These are phyloP conservation scores for Rhinatrema bivittatum DNA, from an alignment of 2,797 vertebrate species.

Conservation along the genomic window DNA sequence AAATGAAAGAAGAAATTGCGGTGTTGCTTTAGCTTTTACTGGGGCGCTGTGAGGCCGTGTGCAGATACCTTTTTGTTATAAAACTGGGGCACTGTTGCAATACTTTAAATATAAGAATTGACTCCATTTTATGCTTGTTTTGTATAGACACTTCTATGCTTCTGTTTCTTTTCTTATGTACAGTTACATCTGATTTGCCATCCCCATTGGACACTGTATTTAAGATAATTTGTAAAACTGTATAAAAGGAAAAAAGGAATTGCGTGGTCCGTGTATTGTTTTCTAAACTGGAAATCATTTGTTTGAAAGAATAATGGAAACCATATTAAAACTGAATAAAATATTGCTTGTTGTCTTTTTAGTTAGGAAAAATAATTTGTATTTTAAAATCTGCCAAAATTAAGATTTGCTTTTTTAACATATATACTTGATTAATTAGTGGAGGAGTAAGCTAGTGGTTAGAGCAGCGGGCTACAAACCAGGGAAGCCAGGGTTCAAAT, in stretches of 20 bases:
- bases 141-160: conserved; percentile 81
- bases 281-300: conserved; percentile 86
- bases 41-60: conserved; percentile 72
- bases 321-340: conserved; percentile 73
- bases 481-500: too few species aligned
- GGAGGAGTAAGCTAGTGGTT: too few species aligned
- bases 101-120: conserved; percentile 86
- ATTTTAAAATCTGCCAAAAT: too few species aligned
- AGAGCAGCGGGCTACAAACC: too few species aligned
- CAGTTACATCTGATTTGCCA: conserved; percentile 70
- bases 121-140: conserved; percentile 84
- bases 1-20: conserved; percentile 36
- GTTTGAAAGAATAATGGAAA: conserved; percentile 71
- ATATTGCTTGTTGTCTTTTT: conserved; percentile 35
- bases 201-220: conserved; percentile 70
- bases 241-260: conserved; percentile 71
- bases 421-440: too few species aligned
- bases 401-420: too few species aligned
- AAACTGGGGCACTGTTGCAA: conserved; percentile 95
- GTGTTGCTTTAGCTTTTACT: conserved; percentile 74
- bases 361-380: too few species aligned
- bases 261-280: conserved; percentile 75
- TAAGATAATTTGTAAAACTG: conserved; percentile 89
- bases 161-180: conserved; percentile 66
- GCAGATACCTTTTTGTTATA: conserved; percentile 75